Evolutionary conservation across 2,888 invertebrate genomes (phyloP).

Genomic region (Ornithoptera alexandrae): DNA sequence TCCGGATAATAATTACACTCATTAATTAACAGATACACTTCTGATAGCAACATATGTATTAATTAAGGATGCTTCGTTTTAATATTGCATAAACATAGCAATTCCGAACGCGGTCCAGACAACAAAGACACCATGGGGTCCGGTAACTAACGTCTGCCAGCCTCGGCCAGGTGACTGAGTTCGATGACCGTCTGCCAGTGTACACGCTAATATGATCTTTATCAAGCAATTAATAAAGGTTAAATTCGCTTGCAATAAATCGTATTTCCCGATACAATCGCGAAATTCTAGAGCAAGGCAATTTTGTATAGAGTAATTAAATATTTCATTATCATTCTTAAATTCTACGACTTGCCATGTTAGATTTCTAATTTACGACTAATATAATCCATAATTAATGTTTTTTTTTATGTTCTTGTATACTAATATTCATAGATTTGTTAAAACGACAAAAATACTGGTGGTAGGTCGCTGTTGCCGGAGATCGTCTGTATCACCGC

Average conservation of each 20-base stretch:
- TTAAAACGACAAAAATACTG: no score
- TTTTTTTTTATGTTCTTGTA: not conserved
- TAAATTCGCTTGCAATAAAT: not conserved
- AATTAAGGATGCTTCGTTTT: constrained; percentile 22
- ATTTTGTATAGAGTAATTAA: constrained; percentile 23
- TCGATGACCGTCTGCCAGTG: constrained; percentile 38
- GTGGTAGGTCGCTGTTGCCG: no score
- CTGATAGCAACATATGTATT: constrained; percentile 8
- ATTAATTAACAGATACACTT: not conserved
- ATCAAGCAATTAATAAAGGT: not conserved
- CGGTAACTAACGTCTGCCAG: constrained; percentile 11
- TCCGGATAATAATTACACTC: not conserved
- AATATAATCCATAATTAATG: constrained; percentile 13
- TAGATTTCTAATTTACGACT: constrained; percentile 10
- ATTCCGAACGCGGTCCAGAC: constrained; percentile 11
- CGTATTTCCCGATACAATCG: constrained; percentile 17
- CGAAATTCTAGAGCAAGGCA: constrained; percentile 21
- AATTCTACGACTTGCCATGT: constrained; percentile 6
- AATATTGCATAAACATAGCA: constrained; percentile 21
- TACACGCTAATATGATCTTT: constrained; percentile 1
- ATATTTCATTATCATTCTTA: constrained; percentile 23
- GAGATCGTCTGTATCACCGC: no score
- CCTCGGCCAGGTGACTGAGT: constrained; percentile 35
- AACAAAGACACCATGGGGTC: constrained; percentile 25
- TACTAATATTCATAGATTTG: no score